Evolutionary conservation across 2,888 invertebrate species (phyloP).

Genomic region (Aelia acuminata): DNA sequence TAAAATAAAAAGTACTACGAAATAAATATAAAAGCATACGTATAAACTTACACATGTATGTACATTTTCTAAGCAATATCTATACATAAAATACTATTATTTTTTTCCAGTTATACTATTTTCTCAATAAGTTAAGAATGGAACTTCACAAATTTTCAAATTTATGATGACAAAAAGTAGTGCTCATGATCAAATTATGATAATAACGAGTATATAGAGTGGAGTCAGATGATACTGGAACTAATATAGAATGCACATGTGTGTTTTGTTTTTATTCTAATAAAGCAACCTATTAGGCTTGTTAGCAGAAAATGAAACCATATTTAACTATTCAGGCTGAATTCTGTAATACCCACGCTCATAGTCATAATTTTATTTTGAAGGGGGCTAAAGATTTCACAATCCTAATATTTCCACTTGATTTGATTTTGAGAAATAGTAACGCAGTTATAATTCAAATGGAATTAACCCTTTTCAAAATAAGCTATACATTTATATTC

Average conservation of each 20-base stretch:
- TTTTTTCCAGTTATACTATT: background rate
- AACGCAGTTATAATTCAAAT: no score
- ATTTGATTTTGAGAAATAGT: no score
- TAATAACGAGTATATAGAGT: background rate
- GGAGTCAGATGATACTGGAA: background rate
- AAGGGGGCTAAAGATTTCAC: no score
- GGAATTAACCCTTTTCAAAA: no score
- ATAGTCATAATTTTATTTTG: no score
- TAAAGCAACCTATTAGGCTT: background rate
- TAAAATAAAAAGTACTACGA: background rate
- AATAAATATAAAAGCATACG: background rate
- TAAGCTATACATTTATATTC: no score
- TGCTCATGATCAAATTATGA: background rate
- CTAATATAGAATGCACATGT: background rate
- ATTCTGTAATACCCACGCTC: no score
- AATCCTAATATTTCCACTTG: no score
- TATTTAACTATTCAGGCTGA: background rate
- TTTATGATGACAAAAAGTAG: background rate
- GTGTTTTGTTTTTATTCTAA: background rate
- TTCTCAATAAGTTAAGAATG: background rate
- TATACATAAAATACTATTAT: background rate
- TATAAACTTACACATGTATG: conserved; percentile 8
- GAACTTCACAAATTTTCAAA: background rate
- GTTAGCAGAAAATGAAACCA: background rate
- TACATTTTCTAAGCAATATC: conserved; percentile 35